phyloP scores from a whole-genome alignment of 2,113 vertebrate species.

The Saimiri boliviensis region DNA sequence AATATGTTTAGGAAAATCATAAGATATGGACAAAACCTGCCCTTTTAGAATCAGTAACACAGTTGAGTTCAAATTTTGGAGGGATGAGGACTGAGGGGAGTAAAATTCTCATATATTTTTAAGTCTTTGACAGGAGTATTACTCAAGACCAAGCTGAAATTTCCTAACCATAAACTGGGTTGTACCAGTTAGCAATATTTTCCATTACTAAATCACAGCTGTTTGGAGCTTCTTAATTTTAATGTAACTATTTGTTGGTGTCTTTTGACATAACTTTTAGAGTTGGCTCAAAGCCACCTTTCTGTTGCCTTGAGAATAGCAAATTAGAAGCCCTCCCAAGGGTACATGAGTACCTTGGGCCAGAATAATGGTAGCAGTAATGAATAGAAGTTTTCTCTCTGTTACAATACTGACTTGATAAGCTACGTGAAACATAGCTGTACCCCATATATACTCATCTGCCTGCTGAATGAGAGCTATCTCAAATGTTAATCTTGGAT shows the following conservation, averaged over 20 bases:
- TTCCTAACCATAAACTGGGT: neutral
- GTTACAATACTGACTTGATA: neutral
- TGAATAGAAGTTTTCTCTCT: neutral
- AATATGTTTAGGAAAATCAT: neutral
- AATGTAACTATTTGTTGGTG: neutral
- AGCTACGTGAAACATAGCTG: neutral
- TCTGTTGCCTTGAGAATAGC: neutral
- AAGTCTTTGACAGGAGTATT: neutral
- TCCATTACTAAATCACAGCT: neutral
- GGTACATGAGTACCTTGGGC: neutral
- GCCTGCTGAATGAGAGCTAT: neutral
- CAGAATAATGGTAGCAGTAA: neutral
- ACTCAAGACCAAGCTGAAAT: neutral
- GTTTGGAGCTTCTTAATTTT: neutral
- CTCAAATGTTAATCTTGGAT: conserved; percentile 1
- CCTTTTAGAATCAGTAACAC: neutral
- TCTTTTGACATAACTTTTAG: neutral
- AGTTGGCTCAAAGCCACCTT: neutral
- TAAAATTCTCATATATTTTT: neutral
- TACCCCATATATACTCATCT: neutral
- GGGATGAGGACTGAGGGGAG: neutral
- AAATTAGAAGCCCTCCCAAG: neutral
- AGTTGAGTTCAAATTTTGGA: neutral
- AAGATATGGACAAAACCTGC: neutral
- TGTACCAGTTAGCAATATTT: neutral